Percentiles rank a stretch among this genome's conserved stretches.
Conservation (phyloP, 2,888 invertebrate species). For the Yponomeuta cagnagella region DNA sequence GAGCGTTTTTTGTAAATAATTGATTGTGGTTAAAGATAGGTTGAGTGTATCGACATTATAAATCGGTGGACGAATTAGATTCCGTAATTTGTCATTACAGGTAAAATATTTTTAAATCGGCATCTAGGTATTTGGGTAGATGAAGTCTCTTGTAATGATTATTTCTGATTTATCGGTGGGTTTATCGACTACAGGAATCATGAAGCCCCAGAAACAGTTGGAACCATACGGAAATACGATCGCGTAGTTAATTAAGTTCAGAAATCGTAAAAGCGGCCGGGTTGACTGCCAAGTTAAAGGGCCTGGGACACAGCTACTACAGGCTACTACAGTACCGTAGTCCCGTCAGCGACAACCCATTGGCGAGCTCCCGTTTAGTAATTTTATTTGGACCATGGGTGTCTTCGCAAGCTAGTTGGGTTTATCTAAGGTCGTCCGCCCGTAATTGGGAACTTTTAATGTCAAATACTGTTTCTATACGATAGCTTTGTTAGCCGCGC, state of each 20-base stretch:
- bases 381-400: neutral
- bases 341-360: neutral
- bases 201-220: neutral
- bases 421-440: slow-evolving; percentile 29
- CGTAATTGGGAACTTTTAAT: slow-evolving; percentile 42
- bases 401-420: slow-evolving; percentile 15
- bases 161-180: no score
- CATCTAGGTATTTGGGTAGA: no score
- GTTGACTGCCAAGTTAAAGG: neutral
- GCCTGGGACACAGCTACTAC: slow-evolving; percentile 8
- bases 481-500: slow-evolving; percentile 13
- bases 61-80: no score
- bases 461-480: slow-evolving; percentile 24
- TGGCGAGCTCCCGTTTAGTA: neutral
- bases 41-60: no score
- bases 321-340: slow-evolving; percentile 1
- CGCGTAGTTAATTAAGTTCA: slow-evolving; percentile 12
- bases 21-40: no score
- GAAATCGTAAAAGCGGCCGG: neutral
- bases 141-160: no score
- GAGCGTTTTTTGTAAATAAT: no score
- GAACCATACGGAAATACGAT: slow-evolving; percentile 3
- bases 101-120: no score
- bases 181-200: no score
- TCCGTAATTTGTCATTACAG: no score